A percentile compares a stretch with the other conserved stretches of the same genome.
These are phyloP conservation scores for Peromyscus maniculatus DNA, from an alignment of 2,113 vertebrate genomes.

Conservation along the genomic window DNA sequence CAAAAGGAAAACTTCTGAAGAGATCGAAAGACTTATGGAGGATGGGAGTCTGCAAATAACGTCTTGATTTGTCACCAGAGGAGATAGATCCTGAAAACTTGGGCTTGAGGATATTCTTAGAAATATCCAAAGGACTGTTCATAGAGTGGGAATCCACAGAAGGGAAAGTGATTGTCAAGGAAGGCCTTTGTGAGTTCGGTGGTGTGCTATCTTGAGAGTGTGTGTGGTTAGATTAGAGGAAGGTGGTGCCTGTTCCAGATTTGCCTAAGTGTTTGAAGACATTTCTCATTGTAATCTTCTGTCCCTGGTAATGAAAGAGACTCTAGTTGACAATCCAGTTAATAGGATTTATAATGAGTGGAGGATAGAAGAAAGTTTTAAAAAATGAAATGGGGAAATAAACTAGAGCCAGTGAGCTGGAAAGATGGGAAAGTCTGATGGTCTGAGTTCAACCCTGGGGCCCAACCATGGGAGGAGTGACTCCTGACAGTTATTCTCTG, in stretches of 20 bases:
- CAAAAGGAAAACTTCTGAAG: background rate
- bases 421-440: background rate
- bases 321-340: background rate
- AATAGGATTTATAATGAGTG: conserved; percentile 20
- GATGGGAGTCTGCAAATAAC: background rate
- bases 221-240: background rate
- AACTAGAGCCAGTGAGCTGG: background rate
- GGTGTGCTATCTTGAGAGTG: background rate
- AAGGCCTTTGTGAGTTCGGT: background rate
- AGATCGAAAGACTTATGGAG: background rate
- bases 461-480: background rate
- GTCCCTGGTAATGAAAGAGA: background rate
- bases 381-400: conserved; percentile 9
- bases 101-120: background rate
- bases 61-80: background rate
- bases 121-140: background rate
- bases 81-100: conserved; percentile 22
- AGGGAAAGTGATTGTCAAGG: background rate
- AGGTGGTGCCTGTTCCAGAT: background rate
- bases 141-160: background rate
- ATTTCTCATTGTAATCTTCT: background rate
- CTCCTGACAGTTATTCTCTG: background rate
- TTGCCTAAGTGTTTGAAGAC: background rate
- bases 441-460: background rate
- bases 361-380: background rate